These are phyloP conservation scores for Caenorhabditis sp. DNA, from an alignment of 2,888 invertebrate species.

Conservation along the genomic window DNA sequence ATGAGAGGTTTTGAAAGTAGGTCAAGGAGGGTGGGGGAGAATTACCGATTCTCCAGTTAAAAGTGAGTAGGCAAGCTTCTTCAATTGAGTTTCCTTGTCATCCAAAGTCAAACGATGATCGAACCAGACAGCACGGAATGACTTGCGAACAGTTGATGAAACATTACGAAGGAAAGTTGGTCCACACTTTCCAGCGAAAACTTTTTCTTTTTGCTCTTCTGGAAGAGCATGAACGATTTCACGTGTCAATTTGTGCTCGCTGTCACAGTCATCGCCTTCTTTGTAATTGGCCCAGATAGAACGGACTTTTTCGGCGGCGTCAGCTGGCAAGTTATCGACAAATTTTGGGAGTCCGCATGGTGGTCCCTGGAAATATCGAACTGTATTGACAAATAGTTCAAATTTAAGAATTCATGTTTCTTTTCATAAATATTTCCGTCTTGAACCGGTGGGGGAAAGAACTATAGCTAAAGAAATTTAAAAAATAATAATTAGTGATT, in stretches of 20 bases:
- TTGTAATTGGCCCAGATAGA: conserved; percentile 66
- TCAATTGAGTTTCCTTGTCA: conserved; percentile 62
- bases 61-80: conserved; percentile 63
- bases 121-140: conserved; percentile 67
- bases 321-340: conserved; percentile 58
- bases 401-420: too few relatives aligned
- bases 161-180: conserved; percentile 64
- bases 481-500: too few relatives aligned
- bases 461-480: too few relatives aligned
- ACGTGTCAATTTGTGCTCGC: conserved; percentile 58
- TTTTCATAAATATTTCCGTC: too few relatives aligned
- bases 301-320: conserved; percentile 57
- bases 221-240: conserved; percentile 48
- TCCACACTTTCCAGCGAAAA: conserved; percentile 67
- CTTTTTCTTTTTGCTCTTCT: conserved; percentile 56
- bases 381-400: too few relatives aligned
- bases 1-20: not conserved
- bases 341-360: conserved; percentile 63
- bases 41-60: conserved; percentile 64
- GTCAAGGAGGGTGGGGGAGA: not conserved
- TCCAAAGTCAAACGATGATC: conserved; percentile 60
- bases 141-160: conserved; percentile 50
- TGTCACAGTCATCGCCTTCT: conserved; percentile 58
- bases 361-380: conserved; percentile 50
- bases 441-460: too few relatives aligned